Percentiles rank a stretch among this genome's conserved stretches.
phyloP scores from a whole-genome alignment of 1,140 invertebrate genomes.

The Monomorium pharaonis region DNA sequence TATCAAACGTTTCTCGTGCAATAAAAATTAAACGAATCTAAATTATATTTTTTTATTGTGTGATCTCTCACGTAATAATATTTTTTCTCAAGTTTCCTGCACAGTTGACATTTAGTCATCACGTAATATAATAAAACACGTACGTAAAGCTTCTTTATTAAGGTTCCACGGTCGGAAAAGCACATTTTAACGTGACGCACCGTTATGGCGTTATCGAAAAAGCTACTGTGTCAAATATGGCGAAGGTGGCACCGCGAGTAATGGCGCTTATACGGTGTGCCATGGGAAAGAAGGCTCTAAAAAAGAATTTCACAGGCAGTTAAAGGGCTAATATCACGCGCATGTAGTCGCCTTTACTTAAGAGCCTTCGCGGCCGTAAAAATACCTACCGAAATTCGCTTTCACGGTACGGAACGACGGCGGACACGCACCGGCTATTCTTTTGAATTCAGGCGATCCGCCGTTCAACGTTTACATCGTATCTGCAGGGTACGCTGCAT shows the following conservation, averaged over 20 bases:
- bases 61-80: not conserved
- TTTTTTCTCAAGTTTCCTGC: not conserved
- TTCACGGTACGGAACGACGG: slow-evolving; percentile 44
- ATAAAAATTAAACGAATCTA: not conserved
- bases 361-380: slow-evolving; percentile 44
- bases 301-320: slow-evolving; percentile 54
- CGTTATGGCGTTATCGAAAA: slow-evolving; percentile 40
- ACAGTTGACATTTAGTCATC: not conserved
- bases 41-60: not conserved
- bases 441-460: slow-evolving; percentile 61
- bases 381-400: slow-evolving; percentile 60
- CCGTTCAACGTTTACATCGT: slow-evolving; percentile 31
- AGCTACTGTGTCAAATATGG: slow-evolving; percentile 40
- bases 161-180: not conserved
- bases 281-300: not conserved
- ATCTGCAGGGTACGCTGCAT: slow-evolving; percentile 39
- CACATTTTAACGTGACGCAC: not conserved
- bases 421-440: slow-evolving; percentile 57
- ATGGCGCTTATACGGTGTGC: slow-evolving; percentile 18
- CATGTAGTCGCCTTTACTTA: slow-evolving; percentile 50
- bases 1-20: not conserved
- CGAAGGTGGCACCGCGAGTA: slow-evolving; percentile 8
- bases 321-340: slow-evolving; percentile 49
- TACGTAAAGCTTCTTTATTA: slow-evolving; percentile 13
- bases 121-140: not conserved